Base-by-base conservation (phyloP, 2,888 invertebrate species). In the Epinotia brunnichana region DNA sequence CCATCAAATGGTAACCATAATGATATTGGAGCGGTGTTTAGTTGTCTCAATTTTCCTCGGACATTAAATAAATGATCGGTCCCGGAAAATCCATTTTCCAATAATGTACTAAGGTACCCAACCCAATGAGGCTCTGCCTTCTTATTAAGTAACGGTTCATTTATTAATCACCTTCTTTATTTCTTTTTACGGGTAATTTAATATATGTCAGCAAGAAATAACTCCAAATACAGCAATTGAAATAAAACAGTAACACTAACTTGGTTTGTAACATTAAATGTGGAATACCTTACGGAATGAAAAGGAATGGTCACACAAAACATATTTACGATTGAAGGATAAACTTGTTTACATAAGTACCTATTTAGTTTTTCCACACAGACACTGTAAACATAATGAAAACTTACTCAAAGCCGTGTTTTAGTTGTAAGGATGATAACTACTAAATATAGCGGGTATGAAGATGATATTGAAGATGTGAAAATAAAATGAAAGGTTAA, bases 21-120 rank as follows among this genome's bases (percentile, higher is more conserved):
- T 75, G 13, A 60, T 66, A 70, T 77, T 78, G 77, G 78, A 77
- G 77, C 79, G 78, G 82, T 76, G 81, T 82, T 81, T 80, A 80
- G 80, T 83, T 76, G 85, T 86, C 84, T 82, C 83, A 85, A 85
- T 86, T 85, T 87, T 83, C 83, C 79, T 81, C 78, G 80, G 80
- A 82, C 78, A 82, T 85, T 85, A 81, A 82, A 83, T 84, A 85
- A 82, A 81, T 83, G 82, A 80, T 81, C 76, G 81, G 83, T 76
- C 80, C 75, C 76, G 66, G 69, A 71, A 72, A 44, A 74, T 74
- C 44, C 51, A 72, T 73, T 74, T 67, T 67, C 56, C 61, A 73
- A 74, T 73, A 63, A 69, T 59, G 62, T 53, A 53, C 48, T 56
- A 44, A 56, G 56, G 44, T 59, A 60, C 11, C 59, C 44, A 61